A percentile compares a stretch with the other conserved stretches of the same genome.
These are phyloP conservation scores for Atta texana DNA, from an alignment of 1,140 invertebrate species.

Conservation along the genomic window DNA sequence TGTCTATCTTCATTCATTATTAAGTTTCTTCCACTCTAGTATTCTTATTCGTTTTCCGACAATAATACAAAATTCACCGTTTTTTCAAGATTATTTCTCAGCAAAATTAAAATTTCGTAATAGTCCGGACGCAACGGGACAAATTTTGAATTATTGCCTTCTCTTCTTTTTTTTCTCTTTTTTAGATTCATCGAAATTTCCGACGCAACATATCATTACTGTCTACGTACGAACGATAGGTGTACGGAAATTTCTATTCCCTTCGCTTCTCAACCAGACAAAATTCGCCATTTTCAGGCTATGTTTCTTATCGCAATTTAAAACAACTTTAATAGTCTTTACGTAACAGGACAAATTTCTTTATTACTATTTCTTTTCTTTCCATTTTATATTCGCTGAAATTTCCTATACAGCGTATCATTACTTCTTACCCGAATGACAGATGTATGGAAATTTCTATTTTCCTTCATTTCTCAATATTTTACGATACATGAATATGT, in stretches of 20 bases:
- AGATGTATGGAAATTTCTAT: conserved; percentile 63
- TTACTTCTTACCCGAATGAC: conserved; percentile 36
- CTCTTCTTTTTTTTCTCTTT: not conserved
- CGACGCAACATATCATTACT: conserved; percentile 69
- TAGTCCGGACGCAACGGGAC: conserved; percentile 71
- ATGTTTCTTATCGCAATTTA: conserved; percentile 32
- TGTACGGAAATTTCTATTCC: conserved; percentile 68
- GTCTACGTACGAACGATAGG: conserved; percentile 46
- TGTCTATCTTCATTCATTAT: conserved; percentile 76
- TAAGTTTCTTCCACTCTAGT: conserved; percentile 50
- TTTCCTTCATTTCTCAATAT: conserved; percentile 72
- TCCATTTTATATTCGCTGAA: conserved; percentile 61
- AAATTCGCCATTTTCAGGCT: conserved; percentile 71
- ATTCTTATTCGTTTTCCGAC: conserved; percentile 46
- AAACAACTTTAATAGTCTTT: conserved; percentile 67
- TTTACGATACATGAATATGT: conserved; percentile 77
- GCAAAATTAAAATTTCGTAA: conserved; percentile 59
- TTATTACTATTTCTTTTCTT: conserved; percentile 63
- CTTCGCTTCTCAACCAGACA: conserved; percentile 64
- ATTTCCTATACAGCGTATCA: conserved; percentile 75
- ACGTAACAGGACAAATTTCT: conserved; percentile 76
- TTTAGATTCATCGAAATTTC: conserved; percentile 73
- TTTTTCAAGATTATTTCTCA: conserved; percentile 61
- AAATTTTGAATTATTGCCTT: conserved; percentile 78
- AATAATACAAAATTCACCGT: conserved; percentile 79